Evolutionary conservation across 64 coral and sea anemone genomes (phyloP), one percentile per base, ranked within the genome.

Genomic region (Catalaphyllia jardinei): DNA sequence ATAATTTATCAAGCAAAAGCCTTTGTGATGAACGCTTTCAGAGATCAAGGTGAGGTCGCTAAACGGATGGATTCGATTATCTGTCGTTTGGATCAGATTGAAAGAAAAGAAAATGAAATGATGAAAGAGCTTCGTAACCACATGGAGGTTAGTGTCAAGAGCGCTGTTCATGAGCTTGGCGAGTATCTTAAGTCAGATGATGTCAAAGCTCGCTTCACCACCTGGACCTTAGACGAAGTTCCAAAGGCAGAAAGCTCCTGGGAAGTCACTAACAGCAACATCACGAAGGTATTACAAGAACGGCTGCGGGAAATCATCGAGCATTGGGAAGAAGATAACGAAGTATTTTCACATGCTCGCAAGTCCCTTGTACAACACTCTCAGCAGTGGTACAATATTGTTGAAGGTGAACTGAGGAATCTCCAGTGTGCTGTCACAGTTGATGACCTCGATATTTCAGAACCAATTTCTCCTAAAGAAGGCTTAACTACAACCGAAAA

Each of bases 251-350:
- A 50, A 38, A 18, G 57, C 13, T 84, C 81, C 81, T 84, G 81
- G 81, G 61, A 35, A 17, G 29, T 67, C 20, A 84, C 81, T 25
- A 31, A 35, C 4, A 67, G 31, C 69, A 14, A 49, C 4, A 52
- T 86, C 38, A 9, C 10, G 0, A 71, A 72, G 29, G 38, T 15
- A 24, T n/a, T 86, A 49, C 27, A 61, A 71, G 52, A 8, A 4
- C 63, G 83, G 39, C 25, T 86, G 15, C 63, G 51, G 30, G 51
- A 71, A 6, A 35, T 71, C 63, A 86, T 86, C 13, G 69, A 86
- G 50, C 19, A 86, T 12, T 86, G 83, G 83, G 83, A 86, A 86
- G 83, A 86, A 52, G 51, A 72, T 27, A 54, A 72, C 35, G 14
- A 86, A 12, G 83, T 86, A 60, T 72, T 86, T 51, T 16, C 62